Evolutionary conservation across 2,888 invertebrate genomes (phyloP).

Genomic region (Drepanosiphum platanoidis): DNA sequence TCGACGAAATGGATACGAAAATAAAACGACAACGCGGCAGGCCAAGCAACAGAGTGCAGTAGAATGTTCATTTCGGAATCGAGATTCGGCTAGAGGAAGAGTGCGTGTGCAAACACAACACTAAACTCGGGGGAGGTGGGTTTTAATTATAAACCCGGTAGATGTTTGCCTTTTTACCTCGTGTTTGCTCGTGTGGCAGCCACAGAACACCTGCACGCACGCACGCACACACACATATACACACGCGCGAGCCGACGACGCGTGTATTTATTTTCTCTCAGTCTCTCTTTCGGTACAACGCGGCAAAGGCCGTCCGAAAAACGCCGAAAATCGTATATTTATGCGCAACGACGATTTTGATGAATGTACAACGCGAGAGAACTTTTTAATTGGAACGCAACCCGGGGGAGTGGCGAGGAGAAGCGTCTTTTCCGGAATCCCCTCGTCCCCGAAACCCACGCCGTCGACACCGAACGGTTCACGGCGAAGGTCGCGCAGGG

Average conservation of each 20-base stretch:
- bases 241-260: background rate
- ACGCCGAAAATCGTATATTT: slow-evolving; percentile 41
- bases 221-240: background rate
- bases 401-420: background rate
- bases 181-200: slow-evolving; percentile 29
- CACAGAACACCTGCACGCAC: slow-evolving; percentile 24
- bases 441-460: background rate
- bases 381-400: slow-evolving; percentile 61
- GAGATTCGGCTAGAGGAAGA: background rate
- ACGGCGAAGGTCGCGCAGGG: background rate
- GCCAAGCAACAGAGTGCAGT: background rate
- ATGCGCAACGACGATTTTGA: slow-evolving; percentile 32
- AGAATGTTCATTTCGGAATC: slow-evolving; percentile 51
- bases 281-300: background rate
- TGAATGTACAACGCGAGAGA: background rate
- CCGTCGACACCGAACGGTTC: background rate
- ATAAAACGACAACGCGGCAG: slow-evolving; percentile 8
- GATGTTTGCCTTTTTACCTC: slow-evolving; percentile 53
- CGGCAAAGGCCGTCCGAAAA: slow-evolving; percentile 8
- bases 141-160: slow-evolving; percentile 55
- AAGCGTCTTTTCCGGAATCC: background rate
- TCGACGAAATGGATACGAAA: slow-evolving; percentile 29
- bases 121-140: background rate
- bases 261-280: background rate
- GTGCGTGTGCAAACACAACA: slow-evolving; percentile 19